phyloP scores from a whole-genome alignment of 2,888 invertebrate genomes.

The Zhengitettix transpicula region DNA sequence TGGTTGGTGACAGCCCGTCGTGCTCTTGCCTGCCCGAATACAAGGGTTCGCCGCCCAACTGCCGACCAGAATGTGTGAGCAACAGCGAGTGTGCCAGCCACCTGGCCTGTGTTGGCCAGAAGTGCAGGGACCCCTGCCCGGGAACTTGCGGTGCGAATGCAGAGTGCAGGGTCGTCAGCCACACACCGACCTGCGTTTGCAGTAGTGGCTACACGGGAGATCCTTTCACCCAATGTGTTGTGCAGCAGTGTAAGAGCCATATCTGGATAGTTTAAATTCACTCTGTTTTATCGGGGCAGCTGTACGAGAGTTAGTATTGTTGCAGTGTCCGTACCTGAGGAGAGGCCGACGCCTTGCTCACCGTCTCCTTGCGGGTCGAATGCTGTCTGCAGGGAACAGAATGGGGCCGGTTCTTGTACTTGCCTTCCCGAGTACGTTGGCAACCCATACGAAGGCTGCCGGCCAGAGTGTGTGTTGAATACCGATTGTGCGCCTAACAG shows the following conservation, averaged over 20 bases:
- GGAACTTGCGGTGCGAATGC: conserved; percentile 54
- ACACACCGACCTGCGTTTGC: conserved; percentile 57
- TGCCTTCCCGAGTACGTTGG: conserved; percentile 56
- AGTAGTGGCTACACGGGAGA: conserved; percentile 49
- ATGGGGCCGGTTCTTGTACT: conserved; percentile 48
- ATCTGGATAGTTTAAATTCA: not conserved
- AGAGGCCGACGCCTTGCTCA: conserved; percentile 19
- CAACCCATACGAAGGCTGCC: conserved; percentile 59
- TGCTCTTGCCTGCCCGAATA: conserved; percentile 34
- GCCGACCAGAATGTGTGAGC: conserved; percentile 31
- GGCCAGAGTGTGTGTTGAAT: conserved; percentile 49
- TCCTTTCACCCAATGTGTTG: conserved; percentile 52
- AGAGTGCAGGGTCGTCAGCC: conserved; percentile 57
- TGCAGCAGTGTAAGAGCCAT: conserved; percentile 7
- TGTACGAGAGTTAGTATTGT: not conserved
- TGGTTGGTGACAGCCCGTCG: conserved; percentile 32
- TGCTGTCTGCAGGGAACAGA: conserved; percentile 49
- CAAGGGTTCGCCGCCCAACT: conserved; percentile 24
- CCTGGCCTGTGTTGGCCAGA: conserved; percentile 31
- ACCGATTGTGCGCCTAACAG: conserved; percentile 52
- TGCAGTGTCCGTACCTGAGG: conserved; percentile 23
- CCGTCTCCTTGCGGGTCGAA: conserved; percentile 58
- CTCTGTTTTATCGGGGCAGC: not conserved
- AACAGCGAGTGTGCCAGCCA: conserved; percentile 37
- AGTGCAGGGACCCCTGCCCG: conserved; percentile 38